These are phyloP conservation scores for Apodemia zela DNA, from an alignment of 2,888 invertebrate genomes.

Conservation along the genomic window DNA sequence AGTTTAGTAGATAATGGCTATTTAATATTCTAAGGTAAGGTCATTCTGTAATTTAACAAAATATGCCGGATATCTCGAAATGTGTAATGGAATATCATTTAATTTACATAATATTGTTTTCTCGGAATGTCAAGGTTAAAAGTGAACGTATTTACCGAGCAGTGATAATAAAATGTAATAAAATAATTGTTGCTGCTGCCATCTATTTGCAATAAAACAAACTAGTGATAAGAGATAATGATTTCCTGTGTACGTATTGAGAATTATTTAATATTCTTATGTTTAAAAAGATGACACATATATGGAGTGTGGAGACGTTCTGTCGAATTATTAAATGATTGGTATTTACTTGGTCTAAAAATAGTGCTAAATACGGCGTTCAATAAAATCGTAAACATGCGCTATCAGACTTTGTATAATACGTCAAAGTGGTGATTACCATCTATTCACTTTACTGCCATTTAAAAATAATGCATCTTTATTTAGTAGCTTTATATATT, in stretches of 20 bases:
- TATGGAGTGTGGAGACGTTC: background rate
- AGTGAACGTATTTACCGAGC: slow-evolving; percentile 31
- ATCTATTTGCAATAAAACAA: background rate
- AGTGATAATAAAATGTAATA: background rate
- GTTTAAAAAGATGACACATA: background rate
- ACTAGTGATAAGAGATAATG: slow-evolving; percentile 10
- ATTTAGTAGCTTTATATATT: slow-evolving; percentile 25
- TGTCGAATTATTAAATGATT: slow-evolving; percentile 15
- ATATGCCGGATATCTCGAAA: slow-evolving; percentile 12
- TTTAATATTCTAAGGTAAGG: background rate
- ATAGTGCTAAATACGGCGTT: slow-evolving; percentile 59
- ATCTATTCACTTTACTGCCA: background rate
- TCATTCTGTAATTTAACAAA: background rate
- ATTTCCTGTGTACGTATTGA: background rate
- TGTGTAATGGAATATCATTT: slow-evolving; percentile 5
- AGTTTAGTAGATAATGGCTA: background rate
- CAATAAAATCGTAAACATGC: slow-evolving; percentile 71
- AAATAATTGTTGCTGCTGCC: background rate
- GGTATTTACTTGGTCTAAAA: slow-evolving; percentile 46
- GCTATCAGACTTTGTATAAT: slow-evolving; percentile 47
- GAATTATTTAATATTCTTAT: background rate
- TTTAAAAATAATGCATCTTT: slow-evolving; percentile 16
- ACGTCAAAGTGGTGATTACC: slow-evolving; percentile 31
- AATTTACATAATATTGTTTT: slow-evolving; percentile 22
- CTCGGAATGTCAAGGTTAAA: slow-evolving; percentile 37